Evolutionary conservation across 2,797 vertebrate species (phyloP).

Genomic region (Xiphophorus birchmanni): DNA sequence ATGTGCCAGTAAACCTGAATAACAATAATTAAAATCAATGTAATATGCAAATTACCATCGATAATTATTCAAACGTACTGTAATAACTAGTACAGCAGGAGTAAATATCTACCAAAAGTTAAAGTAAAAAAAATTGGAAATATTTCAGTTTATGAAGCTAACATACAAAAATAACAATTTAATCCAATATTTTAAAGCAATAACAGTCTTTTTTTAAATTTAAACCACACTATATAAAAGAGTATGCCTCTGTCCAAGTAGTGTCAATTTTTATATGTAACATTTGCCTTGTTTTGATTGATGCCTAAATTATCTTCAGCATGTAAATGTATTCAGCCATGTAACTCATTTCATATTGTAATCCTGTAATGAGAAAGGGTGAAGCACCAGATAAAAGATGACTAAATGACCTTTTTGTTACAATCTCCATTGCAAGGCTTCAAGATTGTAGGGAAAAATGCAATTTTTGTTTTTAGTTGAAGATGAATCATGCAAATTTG

Average conservation of each 20-base stretch:
- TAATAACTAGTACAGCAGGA: not conserved
- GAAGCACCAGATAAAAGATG: slow-evolving; percentile 11
- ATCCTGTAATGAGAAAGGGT: slow-evolving; percentile 21
- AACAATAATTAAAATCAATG: not conserved
- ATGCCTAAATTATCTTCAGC: slow-evolving; percentile 13
- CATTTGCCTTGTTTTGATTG: slow-evolving; percentile 27
- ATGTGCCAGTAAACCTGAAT: not conserved
- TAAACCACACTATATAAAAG: not conserved
- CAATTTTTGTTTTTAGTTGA: slow-evolving; percentile 25
- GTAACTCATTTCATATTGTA: slow-evolving; percentile 35
- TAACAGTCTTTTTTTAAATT: not conserved
- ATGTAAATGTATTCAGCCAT: slow-evolving; percentile 35
- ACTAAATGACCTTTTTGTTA: slow-evolving; percentile 51
- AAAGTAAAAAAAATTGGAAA: not conserved
- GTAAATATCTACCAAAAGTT: not conserved
- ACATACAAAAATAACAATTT: slow-evolving; percentile 3
- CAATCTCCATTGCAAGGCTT: slow-evolving; percentile 20
- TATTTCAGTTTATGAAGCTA: not conserved
- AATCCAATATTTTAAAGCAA: not conserved
- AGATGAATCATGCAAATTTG: slow-evolving; percentile 57
- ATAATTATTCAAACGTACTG: not conserved
- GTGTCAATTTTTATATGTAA: slow-evolving; percentile 1
- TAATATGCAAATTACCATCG: not conserved
- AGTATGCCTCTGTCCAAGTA: not conserved
- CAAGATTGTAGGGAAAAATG: slow-evolving; percentile 18